Base-by-base conservation (phyloP, 2,797 vertebrate species). In the Delichon dasypus region DNA sequence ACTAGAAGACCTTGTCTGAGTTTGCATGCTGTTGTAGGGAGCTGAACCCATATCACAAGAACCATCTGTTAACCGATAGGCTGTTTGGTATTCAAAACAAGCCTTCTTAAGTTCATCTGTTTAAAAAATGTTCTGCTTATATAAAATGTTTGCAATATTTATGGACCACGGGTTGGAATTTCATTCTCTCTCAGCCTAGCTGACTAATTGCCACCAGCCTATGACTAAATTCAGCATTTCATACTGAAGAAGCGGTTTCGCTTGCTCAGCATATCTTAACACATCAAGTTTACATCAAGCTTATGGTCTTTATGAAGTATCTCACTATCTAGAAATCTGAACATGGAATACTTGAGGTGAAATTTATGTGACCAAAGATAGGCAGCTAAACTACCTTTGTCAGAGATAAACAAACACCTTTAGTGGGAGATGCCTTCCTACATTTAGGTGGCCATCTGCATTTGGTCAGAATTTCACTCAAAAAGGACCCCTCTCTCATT, bases 131-230 rank as follows among this genome's bases (percentile, higher is more conserved):
- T 86, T 86, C 42, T 90, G 62, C 60, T 93, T 93, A 91, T 55
- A 72, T 81, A 78, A 71, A 70, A 3, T 64, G 85, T 93, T 75
- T 90, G 34, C 66, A 94, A 40, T 93, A 94, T 94, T 93, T 93
- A 91, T 81, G 58, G 88, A 90, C 58, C 27, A 60, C 0, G 12
- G 30, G 14, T 38, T 78, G 32, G 47, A 86, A 75, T 91, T 54
- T 86, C 9, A 4, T 89, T 86, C 79, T 81, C 13, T 74, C 12
- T 91, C 58, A 66, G 30, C 88, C 44, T 55, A n/a, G 21, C 58
- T 91, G 75, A 27, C 70, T 92, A 94, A 94, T 94, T 91, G 40
- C 21, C 44, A 81, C 32, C 34, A 89, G 80, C 6, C 62, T 91
- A 66, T 84, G 54, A 88, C 70, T 91, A 81, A 94, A 78, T 86